Percentiles rank a stretch among this genome's conserved stretches.
These are phyloP conservation scores for Eupristina koningsbergeri DNA, from an alignment of 1,140 invertebrate genomes.

Conservation along the genomic window DNA sequence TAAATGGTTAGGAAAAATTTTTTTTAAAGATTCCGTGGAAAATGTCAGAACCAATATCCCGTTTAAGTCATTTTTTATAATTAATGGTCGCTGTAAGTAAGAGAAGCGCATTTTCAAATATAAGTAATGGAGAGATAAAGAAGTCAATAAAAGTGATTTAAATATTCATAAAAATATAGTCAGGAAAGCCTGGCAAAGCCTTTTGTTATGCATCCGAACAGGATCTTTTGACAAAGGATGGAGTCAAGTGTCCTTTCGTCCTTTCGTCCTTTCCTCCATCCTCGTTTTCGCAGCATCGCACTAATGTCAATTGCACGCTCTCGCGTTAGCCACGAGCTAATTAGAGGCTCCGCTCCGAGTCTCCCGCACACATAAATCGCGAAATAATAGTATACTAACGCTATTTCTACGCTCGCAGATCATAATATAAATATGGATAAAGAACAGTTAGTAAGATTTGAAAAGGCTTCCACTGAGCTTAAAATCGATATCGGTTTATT, in stretches of 20 bases:
- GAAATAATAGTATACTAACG: background rate
- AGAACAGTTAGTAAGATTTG: background rate
- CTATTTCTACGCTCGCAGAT: background rate
- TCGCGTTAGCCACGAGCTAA: slow-evolving; percentile 56
- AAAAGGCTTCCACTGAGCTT: background rate
- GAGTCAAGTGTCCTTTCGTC: too few relatives aligned
- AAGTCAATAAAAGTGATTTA: background rate
- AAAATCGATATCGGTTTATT: background rate
- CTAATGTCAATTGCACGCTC: slow-evolving; percentile 52
- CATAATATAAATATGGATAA: background rate
- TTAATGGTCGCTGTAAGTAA: too few relatives aligned
- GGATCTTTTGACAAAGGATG: slow-evolving; percentile 12
- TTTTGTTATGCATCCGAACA: background rate
- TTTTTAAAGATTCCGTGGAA: too few relatives aligned
- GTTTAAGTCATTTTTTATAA: too few relatives aligned
- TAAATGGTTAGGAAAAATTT: too few relatives aligned
- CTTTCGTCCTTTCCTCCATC: background rate
- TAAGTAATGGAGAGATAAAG: too few relatives aligned
- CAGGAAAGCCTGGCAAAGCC: background rate
- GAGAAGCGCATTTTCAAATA: too few relatives aligned
- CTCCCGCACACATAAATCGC: background rate
- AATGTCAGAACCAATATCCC: too few relatives aligned
- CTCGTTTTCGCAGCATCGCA: background rate
- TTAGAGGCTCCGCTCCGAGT: slow-evolving; percentile 50
- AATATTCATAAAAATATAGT: background rate